Evolutionary conservation across 2,888 invertebrate species (phyloP).

Genomic region (Periphyllus acericola): DNA sequence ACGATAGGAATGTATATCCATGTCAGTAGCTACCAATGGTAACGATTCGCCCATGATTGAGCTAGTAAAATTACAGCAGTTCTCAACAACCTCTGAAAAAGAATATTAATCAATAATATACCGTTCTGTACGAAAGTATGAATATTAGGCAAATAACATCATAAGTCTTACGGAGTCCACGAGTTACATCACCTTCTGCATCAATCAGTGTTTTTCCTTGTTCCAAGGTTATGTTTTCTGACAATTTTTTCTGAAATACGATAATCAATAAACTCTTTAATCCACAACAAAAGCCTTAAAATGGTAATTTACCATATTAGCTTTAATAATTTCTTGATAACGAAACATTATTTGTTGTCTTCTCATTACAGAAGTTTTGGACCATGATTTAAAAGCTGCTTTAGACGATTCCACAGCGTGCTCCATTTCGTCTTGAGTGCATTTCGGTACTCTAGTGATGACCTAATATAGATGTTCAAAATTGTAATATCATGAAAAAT

Average conservation of each 20-base stretch:
- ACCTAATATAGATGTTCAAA: slow-evolving; percentile 66
- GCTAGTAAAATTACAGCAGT: slow-evolving; percentile 92
- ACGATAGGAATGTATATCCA: slow-evolving; percentile 95
- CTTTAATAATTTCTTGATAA: slow-evolving; percentile 84
- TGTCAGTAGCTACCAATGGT: slow-evolving; percentile 84
- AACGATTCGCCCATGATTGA: slow-evolving; percentile 94
- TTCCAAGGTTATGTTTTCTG: slow-evolving; percentile 91
- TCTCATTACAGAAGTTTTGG: slow-evolving; percentile 87
- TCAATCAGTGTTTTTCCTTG: slow-evolving; percentile 97
- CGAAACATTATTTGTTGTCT: slow-evolving; percentile 89
- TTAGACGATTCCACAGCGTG: slow-evolving; percentile 87
- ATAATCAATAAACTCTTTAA: neutral
- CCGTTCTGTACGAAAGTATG: neutral
- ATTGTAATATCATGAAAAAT: neutral
- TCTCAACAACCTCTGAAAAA: slow-evolving; percentile 90
- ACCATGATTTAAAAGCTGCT: slow-evolving; percentile 82
- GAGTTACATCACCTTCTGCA: slow-evolving; percentile 97
- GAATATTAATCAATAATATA: neutral
- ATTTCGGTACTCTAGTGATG: slow-evolving; percentile 84
- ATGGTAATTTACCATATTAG: slow-evolving; percentile 75
- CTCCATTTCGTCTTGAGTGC: slow-evolving; percentile 89
- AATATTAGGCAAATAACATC: neutral
- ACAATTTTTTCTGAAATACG: slow-evolving; percentile 75
- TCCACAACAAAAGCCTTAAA: neutral
- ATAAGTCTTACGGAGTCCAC: slow-evolving; percentile 89